Conservation (phyloP, 1,140 invertebrate genomes). For the Helicoverpa armigera region DNA sequence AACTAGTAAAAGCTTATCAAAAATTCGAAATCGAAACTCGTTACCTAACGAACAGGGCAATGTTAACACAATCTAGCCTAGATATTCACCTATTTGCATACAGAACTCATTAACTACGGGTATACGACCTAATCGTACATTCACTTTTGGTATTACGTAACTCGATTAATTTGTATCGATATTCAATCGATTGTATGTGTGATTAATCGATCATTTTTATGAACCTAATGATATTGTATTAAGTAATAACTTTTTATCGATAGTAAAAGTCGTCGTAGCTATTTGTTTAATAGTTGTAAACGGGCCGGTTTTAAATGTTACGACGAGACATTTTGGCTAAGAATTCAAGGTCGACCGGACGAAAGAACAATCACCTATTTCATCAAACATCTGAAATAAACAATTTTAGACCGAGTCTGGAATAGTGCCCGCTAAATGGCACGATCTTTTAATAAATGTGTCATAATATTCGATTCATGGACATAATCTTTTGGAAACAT, state of each 20-base stretch:
- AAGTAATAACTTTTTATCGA: neutral
- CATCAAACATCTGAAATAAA: constrained; percentile 6
- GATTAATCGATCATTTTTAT: constrained; percentile 16
- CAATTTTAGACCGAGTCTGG: neutral
- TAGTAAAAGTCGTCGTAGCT: constrained; percentile 1
- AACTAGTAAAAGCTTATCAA: neutral
- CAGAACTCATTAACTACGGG: constrained; percentile 33
- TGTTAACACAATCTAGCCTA: constrained; percentile 60
- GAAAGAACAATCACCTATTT: constrained; percentile 27
- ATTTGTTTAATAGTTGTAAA: neutral
- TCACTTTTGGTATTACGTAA: constrained; percentile 37
- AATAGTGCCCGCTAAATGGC: constrained; percentile 17
- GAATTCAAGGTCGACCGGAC: constrained; percentile 1
- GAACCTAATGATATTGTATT: neutral
- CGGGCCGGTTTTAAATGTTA: neutral
- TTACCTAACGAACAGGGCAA: constrained; percentile 64
- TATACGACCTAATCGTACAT: constrained; percentile 28
- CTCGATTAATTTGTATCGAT: constrained; percentile 26
- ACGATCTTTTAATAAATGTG: neutral
- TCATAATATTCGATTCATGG: neutral
- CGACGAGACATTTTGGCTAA: neutral
- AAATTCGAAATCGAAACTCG: constrained; percentile 35
- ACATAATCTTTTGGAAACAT: neutral
- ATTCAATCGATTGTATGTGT: neutral
- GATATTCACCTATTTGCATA: constrained; percentile 66